Evolutionary conservation across 1,140 invertebrate species (phyloP).

Genomic region (Anadara kagoshimensis): DNA sequence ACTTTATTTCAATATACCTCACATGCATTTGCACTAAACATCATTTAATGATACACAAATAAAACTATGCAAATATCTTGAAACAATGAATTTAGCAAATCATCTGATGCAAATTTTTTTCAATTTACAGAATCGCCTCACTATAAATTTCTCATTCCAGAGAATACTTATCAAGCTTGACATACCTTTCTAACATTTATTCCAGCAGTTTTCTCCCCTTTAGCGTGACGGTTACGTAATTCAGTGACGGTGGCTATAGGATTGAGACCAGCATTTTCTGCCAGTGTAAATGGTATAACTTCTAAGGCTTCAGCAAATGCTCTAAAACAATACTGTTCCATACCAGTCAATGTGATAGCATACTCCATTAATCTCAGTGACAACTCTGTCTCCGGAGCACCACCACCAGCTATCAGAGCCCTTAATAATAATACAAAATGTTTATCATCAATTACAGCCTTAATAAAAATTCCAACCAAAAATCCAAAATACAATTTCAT

Average conservation of each 20-base stretch:
- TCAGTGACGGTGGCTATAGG: constrained; percentile 98
- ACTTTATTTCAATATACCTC: no score
- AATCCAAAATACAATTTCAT: no score
- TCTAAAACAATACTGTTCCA: constrained; percentile 94
- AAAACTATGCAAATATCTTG: no score
- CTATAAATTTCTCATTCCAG: no score
- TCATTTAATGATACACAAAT: no score
- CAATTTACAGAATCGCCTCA: no score
- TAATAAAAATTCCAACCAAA: no score
- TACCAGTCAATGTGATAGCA: constrained; percentile 89
- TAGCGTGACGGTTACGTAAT: constrained; percentile 93
- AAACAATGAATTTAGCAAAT: no score
- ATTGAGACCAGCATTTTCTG: constrained; percentile 99
- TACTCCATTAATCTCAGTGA: constrained; percentile 88
- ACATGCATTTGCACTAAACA: no score
- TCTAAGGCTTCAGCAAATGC: constrained; percentile 98
- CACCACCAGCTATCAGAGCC: constrained; percentile 94
- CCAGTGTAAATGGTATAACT: constrained; percentile 96
- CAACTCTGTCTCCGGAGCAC: constrained; percentile 97
- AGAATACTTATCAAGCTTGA: not conserved
- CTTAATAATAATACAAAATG: constrained; percentile 36
- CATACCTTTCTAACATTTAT: constrained; percentile 93
- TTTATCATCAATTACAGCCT: no score
- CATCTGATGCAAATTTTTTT: no score
- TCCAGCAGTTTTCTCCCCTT: constrained; percentile 87